Conservation (phyloP, 2,797 vertebrate species). For the Hypotaenidia philippensis region DNA sequence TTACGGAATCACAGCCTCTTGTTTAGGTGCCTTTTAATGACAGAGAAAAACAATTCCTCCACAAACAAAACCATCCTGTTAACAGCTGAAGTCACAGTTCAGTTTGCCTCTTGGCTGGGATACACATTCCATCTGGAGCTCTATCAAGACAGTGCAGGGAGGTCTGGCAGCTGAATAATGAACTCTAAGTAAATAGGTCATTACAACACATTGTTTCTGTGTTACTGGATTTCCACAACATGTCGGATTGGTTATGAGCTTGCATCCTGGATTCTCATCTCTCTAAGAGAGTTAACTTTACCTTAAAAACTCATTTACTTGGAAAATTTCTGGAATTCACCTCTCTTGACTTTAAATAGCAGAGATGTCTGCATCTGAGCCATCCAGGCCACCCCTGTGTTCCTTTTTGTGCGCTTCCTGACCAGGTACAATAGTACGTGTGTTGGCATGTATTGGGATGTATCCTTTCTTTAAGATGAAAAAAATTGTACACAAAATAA, state of each 20-base stretch:
- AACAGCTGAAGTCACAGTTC: constrained; percentile 70
- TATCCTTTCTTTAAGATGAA: background rate
- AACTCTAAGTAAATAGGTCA: constrained; percentile 54
- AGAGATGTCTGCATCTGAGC: background rate
- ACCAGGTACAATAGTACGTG: background rate
- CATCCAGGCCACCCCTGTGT: background rate
- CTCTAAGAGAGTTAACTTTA: background rate
- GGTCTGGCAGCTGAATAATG: constrained; percentile 73
- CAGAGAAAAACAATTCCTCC: constrained; percentile 35
- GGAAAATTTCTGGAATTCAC: background rate
- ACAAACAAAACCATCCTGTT: background rate
- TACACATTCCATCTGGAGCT: constrained; percentile 62
- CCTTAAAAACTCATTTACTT: background rate
- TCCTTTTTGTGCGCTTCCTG: background rate
- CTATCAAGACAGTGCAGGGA: constrained; percentile 63
- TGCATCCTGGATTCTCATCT: constrained; percentile 28
- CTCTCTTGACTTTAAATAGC: background rate
- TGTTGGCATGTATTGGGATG: background rate
- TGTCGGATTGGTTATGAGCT: background rate
- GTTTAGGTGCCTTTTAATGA: constrained; percentile 31
- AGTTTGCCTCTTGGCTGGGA: constrained; percentile 33
- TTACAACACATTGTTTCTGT: constrained; percentile 53
- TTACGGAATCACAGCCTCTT: background rate
- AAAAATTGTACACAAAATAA: background rate
- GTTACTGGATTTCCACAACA: constrained; percentile 40